Evolutionary conservation across 2,888 invertebrate species (phyloP).

Genomic region (Congeria kusceri): DNA sequence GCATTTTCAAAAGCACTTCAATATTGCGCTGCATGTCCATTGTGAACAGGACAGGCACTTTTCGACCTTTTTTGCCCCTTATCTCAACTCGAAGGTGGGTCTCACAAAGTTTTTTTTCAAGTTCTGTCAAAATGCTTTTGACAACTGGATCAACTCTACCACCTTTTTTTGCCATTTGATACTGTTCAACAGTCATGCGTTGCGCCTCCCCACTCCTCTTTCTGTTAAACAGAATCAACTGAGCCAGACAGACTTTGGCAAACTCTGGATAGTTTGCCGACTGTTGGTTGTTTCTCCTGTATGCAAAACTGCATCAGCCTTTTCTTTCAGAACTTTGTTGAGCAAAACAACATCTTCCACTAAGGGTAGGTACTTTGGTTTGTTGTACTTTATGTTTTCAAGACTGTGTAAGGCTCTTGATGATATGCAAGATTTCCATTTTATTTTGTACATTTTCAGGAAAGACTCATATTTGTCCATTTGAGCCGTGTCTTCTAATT

Average conservation of each 20-base stretch:
- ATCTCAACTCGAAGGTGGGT: conserved; percentile 36
- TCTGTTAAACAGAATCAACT: conserved; percentile 16
- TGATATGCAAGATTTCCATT: conserved; percentile 24
- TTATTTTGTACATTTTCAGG: conserved; percentile 20
- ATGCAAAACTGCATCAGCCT: conserved; percentile 14
- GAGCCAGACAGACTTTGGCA: conserved; percentile 14
- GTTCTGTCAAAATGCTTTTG: conserved; percentile 22
- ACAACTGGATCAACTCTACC: conserved; percentile 28
- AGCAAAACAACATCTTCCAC: conserved; percentile 32
- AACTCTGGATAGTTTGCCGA: conserved; percentile 20
- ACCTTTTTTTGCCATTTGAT: conserved; percentile 15
- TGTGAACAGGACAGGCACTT: conserved; percentile 40
- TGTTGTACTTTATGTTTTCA: conserved; percentile 25
- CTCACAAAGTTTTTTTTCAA: conserved; percentile 42
- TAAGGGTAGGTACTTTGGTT: conserved; percentile 23
- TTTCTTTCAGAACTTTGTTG: conserved; percentile 16
- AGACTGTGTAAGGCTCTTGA: conserved; percentile 16
- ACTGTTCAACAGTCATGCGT: conserved; percentile 31
- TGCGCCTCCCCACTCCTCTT: conserved; percentile 87
- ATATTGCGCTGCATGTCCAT: conserved; percentile 32
- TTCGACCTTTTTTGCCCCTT: conserved; percentile 39
- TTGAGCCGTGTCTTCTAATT: conserved; percentile 5
- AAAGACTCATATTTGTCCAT: conserved; percentile 22
- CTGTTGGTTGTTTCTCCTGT: conserved; percentile 12
- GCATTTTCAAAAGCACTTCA: conserved; percentile 22